Evolutionary conservation across 2,888 invertebrate genomes (phyloP), one percentile per base, ranked within the genome.

Genomic region (Pollenia labialis): DNA sequence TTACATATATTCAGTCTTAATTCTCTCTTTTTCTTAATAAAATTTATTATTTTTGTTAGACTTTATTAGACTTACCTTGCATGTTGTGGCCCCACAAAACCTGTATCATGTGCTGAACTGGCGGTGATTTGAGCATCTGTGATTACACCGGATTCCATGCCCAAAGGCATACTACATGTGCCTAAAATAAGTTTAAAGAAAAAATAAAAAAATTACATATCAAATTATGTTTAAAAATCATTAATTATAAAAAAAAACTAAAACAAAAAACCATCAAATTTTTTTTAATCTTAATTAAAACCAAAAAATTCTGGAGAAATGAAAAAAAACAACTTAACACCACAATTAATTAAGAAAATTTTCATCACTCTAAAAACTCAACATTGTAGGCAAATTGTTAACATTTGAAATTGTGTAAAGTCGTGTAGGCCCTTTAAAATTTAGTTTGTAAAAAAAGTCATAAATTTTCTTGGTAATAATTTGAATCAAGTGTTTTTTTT

Each of bases 111-210:
- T 90, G 96, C 96, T 81, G 97, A 97, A 92, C 97, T 97, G 85
- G 97, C 97, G 85, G 96, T 95, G 93, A 97, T 95, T 93, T 96
- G 96, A 90, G 95, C 94, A 94, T 97, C 97, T 90, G 95, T 95
- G 91, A 97, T 97, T 88, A 94, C 94, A 87, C 96, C 96, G 72
- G 96, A 96, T 94, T 97, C 96, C 97, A 97, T 97, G 89, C 97
- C 97, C 91, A 97, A 93, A 23, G 97, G 94, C 90, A 94, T 94
- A 90, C 94, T 95, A 94, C 97, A 97, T 93, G 95, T 95, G 91
- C 95, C 97, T 97, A 94, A 80, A 95, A 91, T 74, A 71, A 82
- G 48, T 81, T 42, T 60, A 60, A 69, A 74, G 72, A 3, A 62
- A 46, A 60, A 12, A 72, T 11, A 16, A 46, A 68, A 58, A 68